Conservation (phyloP, 2,797 vertebrate genomes). For the Gouania willdenowi region DNA sequence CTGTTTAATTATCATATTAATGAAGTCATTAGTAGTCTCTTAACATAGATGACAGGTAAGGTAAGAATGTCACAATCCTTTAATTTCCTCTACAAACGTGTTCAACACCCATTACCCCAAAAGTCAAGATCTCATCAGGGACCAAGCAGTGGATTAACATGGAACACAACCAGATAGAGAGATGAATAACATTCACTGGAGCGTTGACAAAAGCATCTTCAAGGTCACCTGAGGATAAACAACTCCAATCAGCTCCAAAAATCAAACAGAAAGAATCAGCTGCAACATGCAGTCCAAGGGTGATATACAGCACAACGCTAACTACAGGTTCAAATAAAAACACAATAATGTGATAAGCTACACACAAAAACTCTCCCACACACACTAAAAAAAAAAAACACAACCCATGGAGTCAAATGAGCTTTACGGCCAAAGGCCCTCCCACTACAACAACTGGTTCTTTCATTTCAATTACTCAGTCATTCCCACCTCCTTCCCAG, state of each 20-base stretch:
- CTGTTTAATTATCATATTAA: slow-evolving; percentile 74
- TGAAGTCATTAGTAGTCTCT: slow-evolving; percentile 70
- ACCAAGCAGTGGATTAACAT: slow-evolving; percentile 3
- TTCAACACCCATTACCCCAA: slow-evolving; percentile 45
- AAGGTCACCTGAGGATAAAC: slow-evolving; percentile 51
- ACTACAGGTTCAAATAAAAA: neutral
- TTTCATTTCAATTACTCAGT: slow-evolving; percentile 67
- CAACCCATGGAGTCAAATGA: slow-evolving; percentile 39
- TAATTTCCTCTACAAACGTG: slow-evolving; percentile 46
- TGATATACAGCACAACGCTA: neutral
- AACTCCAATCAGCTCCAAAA: slow-evolving; percentile 12
- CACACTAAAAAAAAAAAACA: slow-evolving; percentile 54
- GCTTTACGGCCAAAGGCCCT: slow-evolving; percentile 25
- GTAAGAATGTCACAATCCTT: slow-evolving; percentile 62
- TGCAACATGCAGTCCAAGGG: slow-evolving; percentile 29
- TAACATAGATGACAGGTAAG: slow-evolving; percentile 63
- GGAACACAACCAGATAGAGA: neutral
- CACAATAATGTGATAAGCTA: slow-evolving; percentile 18
- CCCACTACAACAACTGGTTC: slow-evolving; percentile 44
- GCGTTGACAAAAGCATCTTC: slow-evolving; percentile 34
- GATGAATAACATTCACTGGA: slow-evolving; percentile 59
- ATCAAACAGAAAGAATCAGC: slow-evolving; percentile 11
- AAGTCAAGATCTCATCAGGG: slow-evolving; percentile 16
- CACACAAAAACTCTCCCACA: too few relatives aligned
- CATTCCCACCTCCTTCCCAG: slow-evolving; percentile 53